These are phyloP conservation scores for Sarcophaga rosellei DNA, from an alignment of 2,888 invertebrate species.

Conservation along the genomic window DNA sequence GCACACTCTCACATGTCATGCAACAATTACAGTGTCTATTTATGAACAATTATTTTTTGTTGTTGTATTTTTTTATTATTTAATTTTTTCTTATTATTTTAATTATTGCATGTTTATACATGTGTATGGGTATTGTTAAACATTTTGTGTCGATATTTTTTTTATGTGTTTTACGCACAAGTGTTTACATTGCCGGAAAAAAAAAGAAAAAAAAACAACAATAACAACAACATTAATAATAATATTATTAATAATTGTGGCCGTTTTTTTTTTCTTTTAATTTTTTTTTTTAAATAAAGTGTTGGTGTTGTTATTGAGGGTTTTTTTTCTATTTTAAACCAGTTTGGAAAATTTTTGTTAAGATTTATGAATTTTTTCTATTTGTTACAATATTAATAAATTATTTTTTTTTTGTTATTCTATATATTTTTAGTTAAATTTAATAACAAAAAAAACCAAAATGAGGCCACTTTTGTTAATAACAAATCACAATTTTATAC, in stretches of 20 bases:
- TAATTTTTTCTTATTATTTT: slow-evolving; percentile 29
- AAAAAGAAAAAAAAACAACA: too few species aligned
- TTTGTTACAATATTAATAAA: slow-evolving; percentile 40
- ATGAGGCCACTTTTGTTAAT: slow-evolving; percentile 47
- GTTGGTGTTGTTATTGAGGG: slow-evolving; percentile 63
- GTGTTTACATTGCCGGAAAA: slow-evolving; percentile 20
- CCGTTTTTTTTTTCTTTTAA: background rate
- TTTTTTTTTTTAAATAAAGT: background rate
- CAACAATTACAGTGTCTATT: background rate
- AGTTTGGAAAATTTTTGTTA: slow-evolving; percentile 28
- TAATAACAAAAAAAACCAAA: background rate
- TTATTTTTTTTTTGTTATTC: slow-evolving; percentile 30
- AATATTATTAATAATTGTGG: background rate
- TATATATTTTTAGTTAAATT: slow-evolving; percentile 2
- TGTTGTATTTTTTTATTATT: slow-evolving; percentile 37
- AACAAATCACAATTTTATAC: slow-evolving; percentile 26
- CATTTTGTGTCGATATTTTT: slow-evolving; percentile 42
- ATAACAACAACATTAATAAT: background rate
- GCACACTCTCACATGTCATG: slow-evolving; percentile 6
- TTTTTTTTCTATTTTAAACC: slow-evolving; percentile 14
- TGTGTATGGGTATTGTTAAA: slow-evolving; percentile 59
- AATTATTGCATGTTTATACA: slow-evolving; percentile 42
- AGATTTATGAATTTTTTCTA: background rate
- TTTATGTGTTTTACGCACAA: slow-evolving; percentile 50
- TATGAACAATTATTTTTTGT: slow-evolving; percentile 3